phyloP scores from a whole-genome alignment of 2,797 vertebrate genomes.

The Microctenopoma lineatum region DNA sequence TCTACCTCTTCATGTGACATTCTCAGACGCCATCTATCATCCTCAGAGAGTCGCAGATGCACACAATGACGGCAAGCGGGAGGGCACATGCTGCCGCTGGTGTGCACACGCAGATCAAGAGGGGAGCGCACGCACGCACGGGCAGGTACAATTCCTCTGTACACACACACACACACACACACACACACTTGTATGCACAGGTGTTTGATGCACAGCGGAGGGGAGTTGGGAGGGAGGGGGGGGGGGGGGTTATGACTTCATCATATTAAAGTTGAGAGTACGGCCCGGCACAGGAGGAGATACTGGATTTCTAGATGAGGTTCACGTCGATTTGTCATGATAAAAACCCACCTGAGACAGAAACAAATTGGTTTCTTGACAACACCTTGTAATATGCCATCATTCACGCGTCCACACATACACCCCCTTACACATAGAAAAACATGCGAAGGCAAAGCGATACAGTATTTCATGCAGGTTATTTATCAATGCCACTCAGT shows the following conservation, averaged over 20 bases:
- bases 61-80: constrained; percentile 21
- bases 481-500: constrained; percentile 77
- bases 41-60: constrained; percentile 48
- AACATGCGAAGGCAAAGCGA: constrained; percentile 35
- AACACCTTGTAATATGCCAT: constrained; percentile 81
- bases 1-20: constrained; percentile 69
- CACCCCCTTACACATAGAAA: constrained; percentile 10
- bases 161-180: constrained; percentile 9
- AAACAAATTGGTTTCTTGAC: constrained; percentile 85
- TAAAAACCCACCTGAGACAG: constrained; percentile 77
- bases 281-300: constrained; percentile 44
- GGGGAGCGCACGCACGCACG: not conserved
- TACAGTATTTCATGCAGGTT: constrained; percentile 55
- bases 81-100: not conserved
- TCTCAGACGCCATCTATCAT: constrained; percentile 68
- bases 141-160: constrained; percentile 27
- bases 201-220: constrained; percentile 54
- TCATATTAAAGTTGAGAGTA: constrained; percentile 70
- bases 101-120: constrained; percentile 15
- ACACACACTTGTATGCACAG: constrained; percentile 33
- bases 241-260: constrained; percentile 64
- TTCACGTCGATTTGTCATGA: constrained; percentile 77
- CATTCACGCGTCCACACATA: constrained; percentile 50
- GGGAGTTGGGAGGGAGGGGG: not conserved
- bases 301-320: constrained; percentile 68